Base-by-base conservation (phyloP, 2,797 vertebrate genomes). In the Notolabrus celidotus region DNA sequence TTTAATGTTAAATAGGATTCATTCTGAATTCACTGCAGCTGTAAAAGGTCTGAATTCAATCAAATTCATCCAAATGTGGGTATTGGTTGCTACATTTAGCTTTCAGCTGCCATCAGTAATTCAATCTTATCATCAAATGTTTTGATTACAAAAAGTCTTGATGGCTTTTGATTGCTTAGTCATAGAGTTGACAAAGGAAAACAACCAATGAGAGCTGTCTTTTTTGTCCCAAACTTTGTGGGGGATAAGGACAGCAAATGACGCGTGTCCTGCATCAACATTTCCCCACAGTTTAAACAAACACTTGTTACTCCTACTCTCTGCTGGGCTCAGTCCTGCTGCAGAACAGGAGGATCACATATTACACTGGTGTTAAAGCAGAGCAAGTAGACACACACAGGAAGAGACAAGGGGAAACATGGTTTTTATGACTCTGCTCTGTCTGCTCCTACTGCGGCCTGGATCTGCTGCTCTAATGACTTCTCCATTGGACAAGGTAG, bases 401-500 rank as follows among this genome's bases (percentile, higher is more conserved):
- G 72, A 74, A 86, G 68, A 70, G 54, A 20, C 17, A 5, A 27
- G 42, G 33, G 66, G 63, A 77, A 89, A 89, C 79, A 94, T 93
- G 93, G 6, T 75, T 82, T 86, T 86, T 64, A 65, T 70, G 69
- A 51, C 80, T 68, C 71, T 84, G 53, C 47, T 93, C 29, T 86
- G 77, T 86, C 74, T 94, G 66, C 86, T 90, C 82, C 63, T 86
- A 6, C 71, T 82, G 69, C 45, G 52, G 85, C 83, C 88, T 74
- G 86, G 66, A 76, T 70, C 65, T 60, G 36, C 64, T 14, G 59
- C 80, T 69, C 74, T 87, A 74, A 89, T 87, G 88, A 86, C 62
- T 82, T 88, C 84, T 87, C 89, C 87, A 84, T 86, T 76, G 75
- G 87, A 89, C 41, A 77, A 89, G 89, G 92, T 92, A 90, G 87